These are phyloP conservation scores for Nibea coibor DNA, from an alignment of 2,113 vertebrate species.

Conservation along the genomic window DNA sequence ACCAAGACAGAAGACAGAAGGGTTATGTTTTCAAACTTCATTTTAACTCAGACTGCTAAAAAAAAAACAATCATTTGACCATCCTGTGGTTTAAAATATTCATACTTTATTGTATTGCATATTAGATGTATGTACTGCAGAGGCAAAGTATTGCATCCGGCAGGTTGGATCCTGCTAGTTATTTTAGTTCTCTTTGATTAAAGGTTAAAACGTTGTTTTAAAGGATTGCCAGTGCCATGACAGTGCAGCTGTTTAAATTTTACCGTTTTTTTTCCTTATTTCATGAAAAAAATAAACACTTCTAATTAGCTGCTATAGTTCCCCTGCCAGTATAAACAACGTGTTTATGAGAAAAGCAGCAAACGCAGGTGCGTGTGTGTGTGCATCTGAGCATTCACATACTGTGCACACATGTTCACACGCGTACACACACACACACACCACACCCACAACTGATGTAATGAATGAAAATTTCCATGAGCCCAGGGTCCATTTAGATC, in stretches of 20 bases:
- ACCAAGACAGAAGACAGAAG: too few species aligned
- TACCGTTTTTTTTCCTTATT: background rate
- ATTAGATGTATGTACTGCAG: background rate
- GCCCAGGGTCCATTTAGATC: background rate
- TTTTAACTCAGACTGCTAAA: background rate
- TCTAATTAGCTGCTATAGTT: background rate
- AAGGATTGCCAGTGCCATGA: background rate
- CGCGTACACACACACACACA: background rate
- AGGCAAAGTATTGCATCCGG: background rate
- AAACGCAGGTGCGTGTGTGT: background rate
- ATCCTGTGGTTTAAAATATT: too few species aligned
- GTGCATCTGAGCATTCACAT: background rate
- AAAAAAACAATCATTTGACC: background rate
- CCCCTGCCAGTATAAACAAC: background rate
- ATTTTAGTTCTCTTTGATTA: background rate
- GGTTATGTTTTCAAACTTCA: background rate
- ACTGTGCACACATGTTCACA: too few species aligned
- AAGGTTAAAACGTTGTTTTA: background rate
- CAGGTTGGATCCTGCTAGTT: background rate
- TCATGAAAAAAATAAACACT: background rate
- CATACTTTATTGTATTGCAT: background rate
- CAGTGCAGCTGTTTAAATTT: background rate
- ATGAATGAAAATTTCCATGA: background rate
- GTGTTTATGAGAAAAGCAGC: background rate
- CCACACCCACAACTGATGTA: background rate